A percentile compares a stretch with the other conserved stretches of the same genome.
These are phyloP conservation scores for Genyomyrus donnyi DNA, from an alignment of 2,113 vertebrate genomes.

Conservation along the genomic window DNA sequence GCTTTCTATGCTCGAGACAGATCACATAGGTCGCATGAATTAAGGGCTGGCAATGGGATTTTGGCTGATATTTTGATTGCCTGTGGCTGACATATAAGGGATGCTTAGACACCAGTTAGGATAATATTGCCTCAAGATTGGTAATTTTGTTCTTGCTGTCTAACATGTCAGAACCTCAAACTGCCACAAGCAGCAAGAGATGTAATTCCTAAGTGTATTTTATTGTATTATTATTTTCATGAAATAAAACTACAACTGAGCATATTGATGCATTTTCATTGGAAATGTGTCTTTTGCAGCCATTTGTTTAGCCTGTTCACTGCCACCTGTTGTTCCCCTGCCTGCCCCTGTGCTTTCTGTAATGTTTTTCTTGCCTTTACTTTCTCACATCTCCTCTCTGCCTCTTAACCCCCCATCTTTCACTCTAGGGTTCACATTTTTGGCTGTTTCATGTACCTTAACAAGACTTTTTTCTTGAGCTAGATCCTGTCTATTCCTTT, in stretches of 20 bases:
- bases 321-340: not conserved
- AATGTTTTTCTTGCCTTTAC: not conserved
- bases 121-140: not conserved
- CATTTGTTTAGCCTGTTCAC: not conserved
- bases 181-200: not conserved
- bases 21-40: not conserved
- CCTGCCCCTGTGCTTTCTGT: not conserved
- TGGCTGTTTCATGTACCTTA: not conserved
- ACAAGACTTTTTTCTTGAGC: not conserved
- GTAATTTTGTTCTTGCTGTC: not conserved
- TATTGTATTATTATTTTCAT: not conserved
- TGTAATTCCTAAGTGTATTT: not conserved
- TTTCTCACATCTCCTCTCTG: not conserved
- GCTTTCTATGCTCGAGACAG: not conserved
- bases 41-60: not conserved
- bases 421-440: not conserved
- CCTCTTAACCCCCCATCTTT: not conserved
- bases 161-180: not conserved
- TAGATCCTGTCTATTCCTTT: not conserved
- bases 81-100: not conserved
- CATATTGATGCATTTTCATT: not conserved
- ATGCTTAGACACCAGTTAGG: not conserved
- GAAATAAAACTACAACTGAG: not conserved
- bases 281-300: not conserved
- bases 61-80: not conserved